Evolutionary conservation across 1,140 invertebrate species (phyloP), one percentile per base, ranked within the genome.

Genomic region (Riptortus pedestris): DNA sequence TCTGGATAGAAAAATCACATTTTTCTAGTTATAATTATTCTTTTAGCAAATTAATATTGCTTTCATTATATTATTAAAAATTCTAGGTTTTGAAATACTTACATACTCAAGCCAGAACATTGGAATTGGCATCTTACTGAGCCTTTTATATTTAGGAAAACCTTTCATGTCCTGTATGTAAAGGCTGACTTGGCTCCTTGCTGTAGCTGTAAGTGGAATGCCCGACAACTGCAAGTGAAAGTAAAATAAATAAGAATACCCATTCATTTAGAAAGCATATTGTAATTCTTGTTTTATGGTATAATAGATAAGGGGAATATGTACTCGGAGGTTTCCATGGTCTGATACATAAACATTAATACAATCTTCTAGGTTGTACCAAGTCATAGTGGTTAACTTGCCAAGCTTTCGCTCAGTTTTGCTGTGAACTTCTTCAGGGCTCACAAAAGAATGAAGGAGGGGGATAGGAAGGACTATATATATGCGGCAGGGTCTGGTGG

Each of bases 101-200:
- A 84, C 83, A 72, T 81, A 82, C 81, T 84, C 83, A 0, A 77
- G 71, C 81, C 81, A 84, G 67, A 80, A 80, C 67, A 82, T 72
- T 0, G 83, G 83, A 31, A 84, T 65, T 0, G 78, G 69, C 2
- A 75, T 73, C 60, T 81, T 76, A 28, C 77, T 80, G 66, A 83
- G 82, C 65, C 67, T 75, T 9, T 74, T 67, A 2, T 80, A 70
- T 0, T 68, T 62, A 1, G 70, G 69, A 66, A 79, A 81, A 0
- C 73, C 73, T 1, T 71, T 74, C 1, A 83, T 69, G 22, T 78
- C 71, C 51, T 76, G 72, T 0, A 83, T 68, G 1, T 76, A 66
- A 14, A 84, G 69, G 68, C 81, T 84, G 52, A 77, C 79, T 71
- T 84, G 82, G 67, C 80, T 79, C 57, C 80, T 71, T 0, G 81